Conservation (phyloP, 2,888 invertebrate species). For the Chelonus formosanus region DNA sequence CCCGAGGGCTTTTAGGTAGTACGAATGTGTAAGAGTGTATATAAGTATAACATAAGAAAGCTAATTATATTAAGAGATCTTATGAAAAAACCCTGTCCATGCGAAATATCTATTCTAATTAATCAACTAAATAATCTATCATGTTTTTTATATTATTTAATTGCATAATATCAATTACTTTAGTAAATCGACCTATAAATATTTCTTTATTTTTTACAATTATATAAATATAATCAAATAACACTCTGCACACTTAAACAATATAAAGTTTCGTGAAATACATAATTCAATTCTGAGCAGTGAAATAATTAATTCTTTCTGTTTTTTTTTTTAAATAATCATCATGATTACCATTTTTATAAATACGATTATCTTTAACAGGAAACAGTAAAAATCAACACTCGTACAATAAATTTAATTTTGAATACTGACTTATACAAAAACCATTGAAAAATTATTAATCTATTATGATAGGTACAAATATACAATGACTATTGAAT, state of each 20-base stretch:
- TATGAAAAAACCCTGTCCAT: constrained; percentile 33
- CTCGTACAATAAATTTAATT: constrained; percentile 11
- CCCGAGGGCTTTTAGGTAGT: neutral
- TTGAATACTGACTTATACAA: constrained; percentile 27
- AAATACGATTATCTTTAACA: constrained; percentile 36
- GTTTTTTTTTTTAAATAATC: constrained; percentile 12
- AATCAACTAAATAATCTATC: neutral
- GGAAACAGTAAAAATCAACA: constrained; percentile 39
- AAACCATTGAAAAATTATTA: constrained; percentile 7
- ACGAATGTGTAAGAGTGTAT: constrained; percentile 12
- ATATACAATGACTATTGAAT: constrained; percentile 27
- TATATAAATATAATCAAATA: constrained; percentile 25
- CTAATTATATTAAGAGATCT: constrained; percentile 30
- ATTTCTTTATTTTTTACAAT: constrained; percentile 21
- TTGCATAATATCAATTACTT: no score
- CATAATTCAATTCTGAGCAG: constrained; percentile 19
- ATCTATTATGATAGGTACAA: constrained; percentile 19
- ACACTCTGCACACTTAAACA: constrained; percentile 8
- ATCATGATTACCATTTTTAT: constrained; percentile 15
- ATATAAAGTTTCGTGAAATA: constrained; percentile 11
- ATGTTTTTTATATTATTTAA: constrained; percentile 1
- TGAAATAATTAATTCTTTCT: constrained; percentile 21
- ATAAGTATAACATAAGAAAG: constrained; percentile 6
- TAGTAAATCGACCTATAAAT: no score
- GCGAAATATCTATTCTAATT: constrained; percentile 19